Conservation (phyloP, 2,113 vertebrate genomes). For the Anoplopoma fimbria region DNA sequence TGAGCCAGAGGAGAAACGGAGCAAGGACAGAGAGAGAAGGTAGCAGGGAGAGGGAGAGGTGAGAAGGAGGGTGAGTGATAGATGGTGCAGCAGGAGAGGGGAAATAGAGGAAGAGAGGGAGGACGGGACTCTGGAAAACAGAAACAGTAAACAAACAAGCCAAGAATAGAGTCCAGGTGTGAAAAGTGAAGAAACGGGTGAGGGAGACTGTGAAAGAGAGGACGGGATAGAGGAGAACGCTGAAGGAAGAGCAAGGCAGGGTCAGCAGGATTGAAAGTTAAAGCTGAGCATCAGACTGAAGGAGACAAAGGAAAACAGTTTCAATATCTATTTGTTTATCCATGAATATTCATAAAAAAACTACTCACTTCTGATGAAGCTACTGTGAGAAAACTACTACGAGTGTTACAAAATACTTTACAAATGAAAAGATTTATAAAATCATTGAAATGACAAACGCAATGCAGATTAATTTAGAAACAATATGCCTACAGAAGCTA, state of each 20-base stretch:
- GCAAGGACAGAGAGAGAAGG: slow-evolving; percentile 75
- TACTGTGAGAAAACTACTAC: not conserved
- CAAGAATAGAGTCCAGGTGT: slow-evolving; percentile 81
- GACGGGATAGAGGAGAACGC: slow-evolving; percentile 46
- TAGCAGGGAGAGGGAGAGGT: slow-evolving; percentile 69
- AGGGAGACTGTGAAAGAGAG: slow-evolving; percentile 61
- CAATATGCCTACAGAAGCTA: not conserved
- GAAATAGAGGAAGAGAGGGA: slow-evolving; percentile 59
- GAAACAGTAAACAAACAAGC: slow-evolving; percentile 77
- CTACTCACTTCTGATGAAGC: not conserved
- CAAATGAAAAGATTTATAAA: not conserved
- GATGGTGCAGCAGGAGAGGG: slow-evolving; percentile 71
- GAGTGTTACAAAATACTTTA: not conserved
- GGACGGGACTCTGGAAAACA: slow-evolving; percentile 71
- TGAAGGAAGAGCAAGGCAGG: slow-evolving; percentile 31
- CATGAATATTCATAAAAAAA: not conserved
- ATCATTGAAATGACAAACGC: not conserved
- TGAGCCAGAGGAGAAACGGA: slow-evolving; percentile 83
- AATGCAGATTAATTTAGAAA: not conserved
- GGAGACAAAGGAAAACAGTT: not conserved
- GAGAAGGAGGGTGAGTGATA: slow-evolving; percentile 80
- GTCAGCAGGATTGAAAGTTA: slow-evolving; percentile 13
- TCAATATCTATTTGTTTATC: not conserved
- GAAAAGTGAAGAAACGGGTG: slow-evolving; percentile 71
- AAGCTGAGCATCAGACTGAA: not conserved